Evolutionary conservation across 2,797 vertebrate genomes (phyloP), one percentile per base, ranked within the genome.

Genomic region (Mastacembelus armatus): DNA sequence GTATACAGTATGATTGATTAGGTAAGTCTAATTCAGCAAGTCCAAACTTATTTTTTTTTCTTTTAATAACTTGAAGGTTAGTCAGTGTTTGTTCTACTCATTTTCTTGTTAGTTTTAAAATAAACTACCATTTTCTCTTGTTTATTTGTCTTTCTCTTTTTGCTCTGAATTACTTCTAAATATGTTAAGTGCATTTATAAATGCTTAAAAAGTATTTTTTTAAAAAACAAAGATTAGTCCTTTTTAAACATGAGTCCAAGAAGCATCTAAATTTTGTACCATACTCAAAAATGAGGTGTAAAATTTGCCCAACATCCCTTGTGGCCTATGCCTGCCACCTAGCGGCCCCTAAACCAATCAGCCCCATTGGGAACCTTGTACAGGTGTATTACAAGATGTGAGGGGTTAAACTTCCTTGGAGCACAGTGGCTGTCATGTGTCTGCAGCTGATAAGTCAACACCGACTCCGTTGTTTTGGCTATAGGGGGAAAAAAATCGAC

Each of bases 301-400:
- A 62, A 42, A 49, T 57, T 61, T 74, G 22, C 78, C 62, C 35
- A 21, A 9, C 40, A 27, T 54, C 62, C 82, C 80, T 38, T 0
- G 67, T 83, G 70, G 84, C 85, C 62, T 61, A 50, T 78, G 79
- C 16, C 79, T 87, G 87, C 88, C 90, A 74, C 81, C 89, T 90
- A 86, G 87, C 63, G 88, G 84, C 12, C 21, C 22, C 14, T 59
- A 43, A 68, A 58, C 32, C 35, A 21, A 62, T 24, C 59, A 52
- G 24, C 59, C 63, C 74, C 2, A 27, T 43, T 7, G 32, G 16
- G 3, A 39, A n/a, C 22, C 42, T 24, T 16, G 42, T 3, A n/a
- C 74, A 65, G 59, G 79, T 76, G 56, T 50, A 51, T 19, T 9
- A 18, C 18, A n/a, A 60, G 14, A 45, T 7, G 54, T 21, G 30